Percentiles rank a stretch among this genome's conserved stretches.
Conservation (phyloP, 2,888 invertebrate genomes). For the Pachliopta kotzebuea region DNA sequence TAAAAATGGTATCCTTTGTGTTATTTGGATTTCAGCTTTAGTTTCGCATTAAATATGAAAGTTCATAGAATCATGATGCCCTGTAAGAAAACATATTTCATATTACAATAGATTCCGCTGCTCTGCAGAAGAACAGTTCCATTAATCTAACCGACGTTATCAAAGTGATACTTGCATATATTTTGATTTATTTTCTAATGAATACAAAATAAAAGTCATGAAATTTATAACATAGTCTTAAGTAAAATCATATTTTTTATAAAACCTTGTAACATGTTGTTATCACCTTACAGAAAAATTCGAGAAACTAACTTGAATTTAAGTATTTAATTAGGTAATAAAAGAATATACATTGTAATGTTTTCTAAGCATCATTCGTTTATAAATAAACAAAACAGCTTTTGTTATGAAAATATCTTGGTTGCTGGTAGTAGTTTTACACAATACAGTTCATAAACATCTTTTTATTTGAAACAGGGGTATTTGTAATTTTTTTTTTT, state of each 20-base stretch:
- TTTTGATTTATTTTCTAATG: not conserved
- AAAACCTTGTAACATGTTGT: too few relatives aligned
- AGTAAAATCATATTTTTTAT: not conserved
- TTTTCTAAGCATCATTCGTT: too few relatives aligned
- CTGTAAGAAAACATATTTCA: slow-evolving; percentile 15
- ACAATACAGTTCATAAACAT: slow-evolving; percentile 1
- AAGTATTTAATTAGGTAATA: too few relatives aligned
- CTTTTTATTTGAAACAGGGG: not conserved
- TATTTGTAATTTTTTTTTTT: not conserved
- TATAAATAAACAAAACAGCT: too few relatives aligned
- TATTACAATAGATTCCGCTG: slow-evolving; percentile 12
- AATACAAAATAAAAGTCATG: too few relatives aligned
- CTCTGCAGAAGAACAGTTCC: slow-evolving; percentile 19
- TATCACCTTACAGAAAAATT: too few relatives aligned
- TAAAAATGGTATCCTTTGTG: not conserved
- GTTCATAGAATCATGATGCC: slow-evolving; percentile 3
- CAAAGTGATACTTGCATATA: slow-evolving; percentile 5
- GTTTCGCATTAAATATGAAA: not conserved
- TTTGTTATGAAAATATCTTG: too few relatives aligned
- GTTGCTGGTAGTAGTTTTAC: not conserved
- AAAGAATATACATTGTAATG: too few relatives aligned
- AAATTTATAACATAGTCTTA: not conserved
- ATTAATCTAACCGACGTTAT: slow-evolving; percentile 7
- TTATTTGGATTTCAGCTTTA: not conserved
- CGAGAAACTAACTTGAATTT: too few relatives aligned